Conservation (phyloP, 2,797 vertebrate genomes). For the Myotis myotis region DNA sequence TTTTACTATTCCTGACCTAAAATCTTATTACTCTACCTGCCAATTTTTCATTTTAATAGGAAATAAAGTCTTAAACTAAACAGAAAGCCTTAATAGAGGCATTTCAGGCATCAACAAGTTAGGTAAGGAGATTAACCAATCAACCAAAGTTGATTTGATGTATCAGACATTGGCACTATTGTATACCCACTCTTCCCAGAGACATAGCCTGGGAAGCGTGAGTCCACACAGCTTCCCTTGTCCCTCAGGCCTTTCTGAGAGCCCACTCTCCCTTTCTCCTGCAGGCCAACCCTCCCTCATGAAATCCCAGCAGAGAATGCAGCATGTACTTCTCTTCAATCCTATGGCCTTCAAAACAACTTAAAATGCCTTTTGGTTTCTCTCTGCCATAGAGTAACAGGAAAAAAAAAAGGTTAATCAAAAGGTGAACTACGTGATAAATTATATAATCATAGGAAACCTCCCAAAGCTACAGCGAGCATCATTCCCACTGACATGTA, state of each 20-base stretch:
- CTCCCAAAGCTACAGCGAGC: not conserved
- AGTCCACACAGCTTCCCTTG: not conserved
- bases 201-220: not conserved
- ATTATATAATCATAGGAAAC: not conserved
- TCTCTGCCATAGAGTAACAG: not conserved
- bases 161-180: not conserved
- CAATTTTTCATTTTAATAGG: constrained; percentile 27
- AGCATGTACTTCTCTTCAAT: not conserved
- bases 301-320: not conserved
- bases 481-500: not conserved
- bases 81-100: not conserved
- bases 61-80: not conserved
- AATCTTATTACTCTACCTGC: not conserved
- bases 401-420: not conserved
- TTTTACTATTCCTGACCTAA: not conserved
- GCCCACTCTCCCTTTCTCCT: not conserved
- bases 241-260: not conserved
- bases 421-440: not conserved
- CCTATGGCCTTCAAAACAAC: not conserved
- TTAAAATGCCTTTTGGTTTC: not conserved
- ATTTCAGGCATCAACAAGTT: not conserved
- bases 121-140: not conserved
- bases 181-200: not conserved
- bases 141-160: not conserved
- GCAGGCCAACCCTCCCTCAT: not conserved